phyloP scores from a whole-genome alignment of 2,888 invertebrate species.

The Matsumyia berberina region DNA sequence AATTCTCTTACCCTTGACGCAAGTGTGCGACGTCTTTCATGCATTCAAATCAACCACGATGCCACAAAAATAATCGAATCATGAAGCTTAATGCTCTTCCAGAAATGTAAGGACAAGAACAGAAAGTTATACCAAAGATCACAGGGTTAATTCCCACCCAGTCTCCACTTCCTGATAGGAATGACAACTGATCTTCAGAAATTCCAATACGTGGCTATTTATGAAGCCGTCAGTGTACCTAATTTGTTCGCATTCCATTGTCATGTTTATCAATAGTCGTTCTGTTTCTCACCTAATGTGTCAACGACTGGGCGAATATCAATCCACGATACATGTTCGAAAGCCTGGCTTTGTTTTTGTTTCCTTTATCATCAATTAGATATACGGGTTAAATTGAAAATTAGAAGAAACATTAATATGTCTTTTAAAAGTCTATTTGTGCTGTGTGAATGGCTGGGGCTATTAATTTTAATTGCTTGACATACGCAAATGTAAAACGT shows the following conservation, averaged over 20 bases:
- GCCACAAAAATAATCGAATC: too few species aligned
- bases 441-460: constrained; percentile 19
- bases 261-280: neutral
- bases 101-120: too few species aligned
- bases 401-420: neutral
- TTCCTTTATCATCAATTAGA: neutral
- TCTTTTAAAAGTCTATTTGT: neutral
- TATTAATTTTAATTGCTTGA: constrained; percentile 33
- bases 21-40: too few species aligned
- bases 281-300: neutral
- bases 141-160: too few species aligned
- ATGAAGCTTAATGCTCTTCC: too few species aligned
- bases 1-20: too few species aligned
- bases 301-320: neutral
- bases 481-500: neutral
- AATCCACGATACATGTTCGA: neutral
- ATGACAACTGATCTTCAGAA: neutral
- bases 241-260: neutral
- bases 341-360: neutral
- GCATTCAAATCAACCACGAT: too few species aligned
- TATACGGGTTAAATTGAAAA: neutral
- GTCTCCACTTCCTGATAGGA: neutral
- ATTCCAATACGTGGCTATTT: neutral
- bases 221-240: neutral
- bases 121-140: too few species aligned